phyloP scores from a whole-genome alignment of 2,113 vertebrate species.

The Ia io region DNA sequence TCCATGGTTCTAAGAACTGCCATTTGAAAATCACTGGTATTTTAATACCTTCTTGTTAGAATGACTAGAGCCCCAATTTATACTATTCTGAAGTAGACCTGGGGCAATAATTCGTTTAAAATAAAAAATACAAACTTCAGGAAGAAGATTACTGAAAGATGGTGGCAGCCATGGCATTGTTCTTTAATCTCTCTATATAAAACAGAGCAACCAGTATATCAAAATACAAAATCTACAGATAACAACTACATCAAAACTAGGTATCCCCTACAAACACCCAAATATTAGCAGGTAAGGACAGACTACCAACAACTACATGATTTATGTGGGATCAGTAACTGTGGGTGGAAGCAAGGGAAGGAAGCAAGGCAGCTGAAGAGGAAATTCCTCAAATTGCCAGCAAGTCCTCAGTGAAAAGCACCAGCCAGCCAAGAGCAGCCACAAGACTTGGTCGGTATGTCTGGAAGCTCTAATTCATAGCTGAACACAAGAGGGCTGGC shows the following conservation, averaged over 20 bases:
- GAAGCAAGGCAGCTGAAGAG: background rate
- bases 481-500: background rate
- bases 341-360: background rate
- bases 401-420: background rate
- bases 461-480: background rate
- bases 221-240: background rate
- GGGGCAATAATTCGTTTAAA: background rate
- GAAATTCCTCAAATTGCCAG: background rate
- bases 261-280: background rate
- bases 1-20: background rate
- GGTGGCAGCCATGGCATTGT: background rate
- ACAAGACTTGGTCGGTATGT: background rate
- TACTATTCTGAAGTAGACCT: background rate
- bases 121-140: background rate
- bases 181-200: background rate
- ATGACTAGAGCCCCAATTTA: background rate
- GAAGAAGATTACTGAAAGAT: background rate
- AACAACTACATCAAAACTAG: background rate
- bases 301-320: background rate
- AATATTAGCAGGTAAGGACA: background rate
- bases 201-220: background rate
- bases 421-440: background rate
- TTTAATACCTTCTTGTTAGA: background rate
- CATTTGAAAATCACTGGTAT: background rate
- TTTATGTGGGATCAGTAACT: background rate